Evolutionary conservation across 2,113 vertebrate genomes (phyloP).

Genomic region (cattle (Bos taurus)): ARS-UCD2.0 NC_037342.1:20731001-20731500

Average conservation of each 20-base stretch:
- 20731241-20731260: background rate
- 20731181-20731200: background rate
- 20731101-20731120: background rate
- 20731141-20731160: background rate
- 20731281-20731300: background rate
- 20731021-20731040: constrained; percentile 1
- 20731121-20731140: background rate
- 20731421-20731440: constrained; percentile 21
- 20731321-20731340: background rate
- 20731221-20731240: background rate
- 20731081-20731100: constrained; percentile 4
- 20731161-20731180: background rate
- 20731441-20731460: constrained; percentile 21
- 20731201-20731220: background rate
- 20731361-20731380: background rate
- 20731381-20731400: background rate
- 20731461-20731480: constrained; percentile 4
- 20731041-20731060: background rate
- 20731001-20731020: constrained; percentile 27
- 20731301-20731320: background rate
- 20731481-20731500: constrained; percentile 17
- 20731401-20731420: background rate
- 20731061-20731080: constrained; percentile 30
- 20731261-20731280: background rate
- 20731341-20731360: background rate